Evolutionary conservation across 2,888 invertebrate species (phyloP), one percentile per base, ranked within the genome.

Genomic region (Drosophila prostipennis): DNA sequence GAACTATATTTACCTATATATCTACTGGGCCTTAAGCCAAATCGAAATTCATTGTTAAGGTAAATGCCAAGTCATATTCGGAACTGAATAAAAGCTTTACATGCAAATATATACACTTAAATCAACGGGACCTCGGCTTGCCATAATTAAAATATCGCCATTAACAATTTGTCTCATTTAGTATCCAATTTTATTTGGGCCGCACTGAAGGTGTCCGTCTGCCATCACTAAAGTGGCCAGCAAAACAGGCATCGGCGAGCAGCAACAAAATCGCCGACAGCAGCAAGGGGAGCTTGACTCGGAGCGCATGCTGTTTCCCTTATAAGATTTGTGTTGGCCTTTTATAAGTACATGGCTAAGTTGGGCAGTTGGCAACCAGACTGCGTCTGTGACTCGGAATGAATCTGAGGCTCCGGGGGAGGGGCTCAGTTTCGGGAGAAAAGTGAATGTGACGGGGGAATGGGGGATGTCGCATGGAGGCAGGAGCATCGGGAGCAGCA

Each of bases 241-340:
- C 29, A 7, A 29, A 26, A 37, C 29, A 57, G 46, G 45, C 14
- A 32, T 29, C 29, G 14, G 8, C 26, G 7, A 14, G 14, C 45
- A 13, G 45, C 57, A 39, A 45, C 64, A 26, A 63, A 63, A 29
- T 39, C 39, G 37, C 16, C 34, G 49, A 29, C 48, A 61, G 60
- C 54, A 58, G 70, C 57, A 54, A 58, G 63, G 34, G 36, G 49
- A 46, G 51, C 59, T 58, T 16, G 58, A 29, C 43, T 59, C 71
- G 46, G 59, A 58, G 79, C 69, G 74, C 89, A 83, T 72, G 81
- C 89, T 87, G 89, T 80, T 80, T 79, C 87, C 81, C 84, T 76
- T 78, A 78, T 60, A 82, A 82, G 89, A 82, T 81, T 81, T 86
- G 80, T 82, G 88, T 82, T 83, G 72, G 80, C 87, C 77, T 74